Conservation (phyloP, 2,888 invertebrate genomes). For the Laothoe populi region DNA sequence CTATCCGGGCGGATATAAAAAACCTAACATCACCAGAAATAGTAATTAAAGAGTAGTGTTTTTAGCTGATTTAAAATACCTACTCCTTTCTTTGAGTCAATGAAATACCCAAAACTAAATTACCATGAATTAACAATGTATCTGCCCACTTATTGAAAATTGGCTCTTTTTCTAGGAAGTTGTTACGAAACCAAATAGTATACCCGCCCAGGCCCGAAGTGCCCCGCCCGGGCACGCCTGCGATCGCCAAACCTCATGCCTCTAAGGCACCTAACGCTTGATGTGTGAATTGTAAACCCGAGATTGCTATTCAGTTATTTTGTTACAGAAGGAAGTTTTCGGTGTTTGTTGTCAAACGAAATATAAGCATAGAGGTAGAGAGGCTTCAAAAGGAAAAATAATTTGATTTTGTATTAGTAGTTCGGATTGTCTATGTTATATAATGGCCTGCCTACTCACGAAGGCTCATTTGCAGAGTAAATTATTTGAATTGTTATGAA, state of each 20-base stretch:
- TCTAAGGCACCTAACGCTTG: constrained; percentile 40
- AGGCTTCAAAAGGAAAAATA: neutral
- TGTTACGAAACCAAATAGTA: constrained; percentile 56
- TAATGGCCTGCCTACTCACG: too few species aligned
- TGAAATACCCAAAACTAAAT: neutral
- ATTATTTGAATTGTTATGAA: too few species aligned
- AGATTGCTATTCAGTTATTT: constrained; percentile 50
- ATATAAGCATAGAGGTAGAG: neutral
- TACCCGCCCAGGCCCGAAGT: constrained; percentile 58
- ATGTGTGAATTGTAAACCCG: constrained; percentile 69
- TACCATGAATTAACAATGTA: constrained; percentile 53
- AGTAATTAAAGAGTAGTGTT: neutral
- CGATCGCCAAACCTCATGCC: constrained; percentile 33
- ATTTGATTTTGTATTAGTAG: neutral
- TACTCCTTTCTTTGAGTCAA: too few species aligned
- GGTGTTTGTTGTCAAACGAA: constrained; percentile 21
- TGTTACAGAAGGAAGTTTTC: constrained; percentile 26
- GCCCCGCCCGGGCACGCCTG: constrained; percentile 76
- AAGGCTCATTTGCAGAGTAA: too few species aligned
- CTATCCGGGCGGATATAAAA: too few species aligned
- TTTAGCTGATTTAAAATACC: too few species aligned
- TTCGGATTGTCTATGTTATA: too few species aligned
- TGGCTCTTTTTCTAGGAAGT: constrained; percentile 58
- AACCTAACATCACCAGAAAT: too few species aligned
- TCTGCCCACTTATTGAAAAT: constrained; percentile 64